Base-by-base conservation (phyloP, 2,797 vertebrate species). In the Tapirus indicus region DNA sequence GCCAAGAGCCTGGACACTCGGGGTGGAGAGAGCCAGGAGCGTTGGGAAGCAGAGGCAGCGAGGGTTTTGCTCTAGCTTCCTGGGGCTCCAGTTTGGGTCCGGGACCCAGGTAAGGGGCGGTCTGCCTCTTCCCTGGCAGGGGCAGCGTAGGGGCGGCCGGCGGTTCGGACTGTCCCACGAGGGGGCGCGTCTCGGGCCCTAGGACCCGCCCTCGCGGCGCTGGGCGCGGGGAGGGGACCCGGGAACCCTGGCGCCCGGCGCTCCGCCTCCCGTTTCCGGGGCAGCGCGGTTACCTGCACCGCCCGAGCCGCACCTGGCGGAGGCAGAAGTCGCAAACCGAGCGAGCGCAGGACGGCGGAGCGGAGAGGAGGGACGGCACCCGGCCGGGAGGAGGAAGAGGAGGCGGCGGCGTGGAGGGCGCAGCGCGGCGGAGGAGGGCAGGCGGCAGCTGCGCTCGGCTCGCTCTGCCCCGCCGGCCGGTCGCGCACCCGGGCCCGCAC, bases 241-340 rank as follows among this genome's bases (percentile, higher is more conserved):
- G 96, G 94, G 95, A 96, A 84, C 96, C 95, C 60, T 23, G 86
- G 97, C 90, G 89, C 96, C 93, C 94, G 18, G 86, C 86, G 95
- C 97, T 86, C 97, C 97, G 91, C 64, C 96, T 91, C 97, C 94
- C 74, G 96, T 95, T 97, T 97, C 95, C 95, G 94, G 86, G 97
- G 98, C 93, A 56, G 97, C 84, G 92, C 98, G 98, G 97, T 96
- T 99, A 98, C 98, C 97, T 98, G 98, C 71, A 89, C 91, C 98
- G 98, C 98, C 97, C 98, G 98, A 97, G 98, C 97, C 98, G 97
- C 98, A 99, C 99, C 99, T 99, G 99, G 98, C 97, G 98, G 96
- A 97, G 97, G 97, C 96, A 93, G 86, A 85, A 83, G 95, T 80
- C 64, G 77, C 85, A 13, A 5, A 54, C 20, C 38, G 25, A 32